Base-by-base conservation (phyloP, 2,888 invertebrate species). In the Julus scandinavius region DNA sequence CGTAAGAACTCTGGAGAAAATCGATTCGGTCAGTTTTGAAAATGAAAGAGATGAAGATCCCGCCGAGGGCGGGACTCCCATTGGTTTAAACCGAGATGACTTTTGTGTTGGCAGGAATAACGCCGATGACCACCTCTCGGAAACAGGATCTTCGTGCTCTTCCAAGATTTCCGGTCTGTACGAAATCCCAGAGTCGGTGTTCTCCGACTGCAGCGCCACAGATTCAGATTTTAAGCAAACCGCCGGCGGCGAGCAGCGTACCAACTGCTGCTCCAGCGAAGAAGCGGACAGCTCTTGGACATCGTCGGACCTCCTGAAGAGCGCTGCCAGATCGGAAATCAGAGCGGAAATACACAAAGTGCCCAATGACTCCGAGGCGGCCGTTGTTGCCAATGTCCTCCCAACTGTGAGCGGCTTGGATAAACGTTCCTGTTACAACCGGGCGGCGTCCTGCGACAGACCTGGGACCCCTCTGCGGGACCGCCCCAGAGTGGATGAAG, bases 1-100 rank as follows among this genome's bases (percentile, higher is more conserved):
- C 40, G 85, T 58, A 7, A 17, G 88, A n/a, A 85, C 85, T 17
- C 41, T 88, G 40, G 88, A 88, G 29, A 88, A 88, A 63, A 88
- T 88, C 20, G 86, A 88, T 86, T 88, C 88, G 41, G 88, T 88
- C n/a, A 88, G 88, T 63, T 88, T 88, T 49, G 88, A 88, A 20
- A 88, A 88, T 63, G 88, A 88, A 6, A 29, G 85, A 40, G 88
- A 88, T 13, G 86, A 85, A 54, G 50, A 87, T 29, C n/a, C 45
- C 6, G 15, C 58, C 20, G 49, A n/a, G 2, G 87, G 49, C 85
- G 13, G 40, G 5, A 40, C 85, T 72, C 29, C 72, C 72, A 72
- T 7, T 29, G 72, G 72, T 9, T 29, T 72, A 72, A 72, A 72
- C 58, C 58, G 6, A 72, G 72, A 72, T 72, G 72, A 72, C 72